Conservation (phyloP, 1,140 invertebrate species). For the Bombus superbus region DNA sequence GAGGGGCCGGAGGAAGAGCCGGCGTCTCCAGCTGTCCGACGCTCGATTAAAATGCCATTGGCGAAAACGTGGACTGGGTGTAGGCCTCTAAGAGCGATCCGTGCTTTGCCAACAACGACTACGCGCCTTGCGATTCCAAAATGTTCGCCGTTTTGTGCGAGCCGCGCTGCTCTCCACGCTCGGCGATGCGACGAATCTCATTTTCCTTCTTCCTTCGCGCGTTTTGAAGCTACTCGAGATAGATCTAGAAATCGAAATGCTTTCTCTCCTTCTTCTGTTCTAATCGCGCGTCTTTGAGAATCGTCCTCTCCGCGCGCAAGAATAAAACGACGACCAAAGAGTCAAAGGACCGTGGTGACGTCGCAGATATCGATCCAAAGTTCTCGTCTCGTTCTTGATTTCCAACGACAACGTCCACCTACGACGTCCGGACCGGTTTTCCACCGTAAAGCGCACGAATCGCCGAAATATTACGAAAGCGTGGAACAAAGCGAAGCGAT, state of each 20-base stretch:
- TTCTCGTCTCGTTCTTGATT: neutral
- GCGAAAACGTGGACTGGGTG: constrained; percentile 46
- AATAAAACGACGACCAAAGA: no score
- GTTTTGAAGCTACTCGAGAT: neutral
- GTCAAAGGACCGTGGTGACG: no score
- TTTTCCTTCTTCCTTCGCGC: neutral
- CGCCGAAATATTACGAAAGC: neutral
- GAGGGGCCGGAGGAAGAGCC: neutral
- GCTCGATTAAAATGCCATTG: constrained; percentile 63
- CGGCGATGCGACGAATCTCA: neutral
- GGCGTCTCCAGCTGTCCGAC: constrained; percentile 32
- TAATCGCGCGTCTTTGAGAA: no score
- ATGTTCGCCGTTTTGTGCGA: neutral
- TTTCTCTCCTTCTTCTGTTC: no score
- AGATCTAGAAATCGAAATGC: neutral
- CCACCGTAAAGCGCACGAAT: neutral
- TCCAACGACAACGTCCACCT: no score
- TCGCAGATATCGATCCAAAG: neutral
- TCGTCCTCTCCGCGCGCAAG: no score
- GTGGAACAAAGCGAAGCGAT: neutral
- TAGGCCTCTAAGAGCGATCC: constrained; percentile 11
- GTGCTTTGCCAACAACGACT: constrained; percentile 28
- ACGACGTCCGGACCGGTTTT: no score
- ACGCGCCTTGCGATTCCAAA: neutral
- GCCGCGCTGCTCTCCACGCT: neutral